A percentile compares a stretch with the other conserved stretches of the same genome.
These are phyloP conservation scores for Tychaedon coryphoeus DNA, from an alignment of 2,113 vertebrate genomes.

Conservation along the genomic window DNA sequence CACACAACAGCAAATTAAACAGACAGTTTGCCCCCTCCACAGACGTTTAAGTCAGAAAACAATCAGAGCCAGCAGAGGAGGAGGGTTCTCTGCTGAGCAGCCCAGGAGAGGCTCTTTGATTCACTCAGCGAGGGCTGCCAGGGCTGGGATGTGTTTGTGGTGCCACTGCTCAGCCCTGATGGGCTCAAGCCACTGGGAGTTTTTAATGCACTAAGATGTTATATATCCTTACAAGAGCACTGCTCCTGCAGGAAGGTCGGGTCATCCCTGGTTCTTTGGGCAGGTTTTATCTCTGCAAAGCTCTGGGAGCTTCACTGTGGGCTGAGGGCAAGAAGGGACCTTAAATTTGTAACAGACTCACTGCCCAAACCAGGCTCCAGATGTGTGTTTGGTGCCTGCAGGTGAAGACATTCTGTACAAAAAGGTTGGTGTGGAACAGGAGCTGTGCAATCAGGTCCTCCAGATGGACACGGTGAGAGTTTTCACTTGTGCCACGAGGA, in stretches of 20 bases:
- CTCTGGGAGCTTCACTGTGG: not conserved
- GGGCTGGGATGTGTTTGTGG: not conserved
- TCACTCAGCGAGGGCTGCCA: not conserved
- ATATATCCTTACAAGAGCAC: rapidly evolving
- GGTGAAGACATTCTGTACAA: not conserved
- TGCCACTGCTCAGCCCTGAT: not conserved
- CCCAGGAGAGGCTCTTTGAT: not conserved
- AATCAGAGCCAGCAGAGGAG: not conserved
- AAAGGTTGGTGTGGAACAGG: not conserved
- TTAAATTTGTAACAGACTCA: not conserved
- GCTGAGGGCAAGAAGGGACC: not conserved
- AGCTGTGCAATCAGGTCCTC: not conserved
- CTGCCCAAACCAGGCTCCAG: not conserved
- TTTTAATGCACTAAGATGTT: not conserved
- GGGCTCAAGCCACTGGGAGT: not conserved
- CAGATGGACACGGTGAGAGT: not conserved
- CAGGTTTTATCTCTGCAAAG: not conserved
- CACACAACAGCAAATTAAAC: not conserved
- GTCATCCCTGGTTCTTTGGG: not conserved
- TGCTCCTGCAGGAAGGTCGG: not conserved
- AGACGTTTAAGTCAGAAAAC: not conserved
- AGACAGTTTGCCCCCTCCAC: not conserved
- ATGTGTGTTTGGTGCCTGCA: not conserved
- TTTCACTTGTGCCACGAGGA: not conserved
- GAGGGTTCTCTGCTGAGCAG: not conserved